A percentile compares a stretch with the other conserved stretches of the same genome.
Conservation (phyloP, 2,888 invertebrate species). For the Oscheius myriophilus region DNA sequence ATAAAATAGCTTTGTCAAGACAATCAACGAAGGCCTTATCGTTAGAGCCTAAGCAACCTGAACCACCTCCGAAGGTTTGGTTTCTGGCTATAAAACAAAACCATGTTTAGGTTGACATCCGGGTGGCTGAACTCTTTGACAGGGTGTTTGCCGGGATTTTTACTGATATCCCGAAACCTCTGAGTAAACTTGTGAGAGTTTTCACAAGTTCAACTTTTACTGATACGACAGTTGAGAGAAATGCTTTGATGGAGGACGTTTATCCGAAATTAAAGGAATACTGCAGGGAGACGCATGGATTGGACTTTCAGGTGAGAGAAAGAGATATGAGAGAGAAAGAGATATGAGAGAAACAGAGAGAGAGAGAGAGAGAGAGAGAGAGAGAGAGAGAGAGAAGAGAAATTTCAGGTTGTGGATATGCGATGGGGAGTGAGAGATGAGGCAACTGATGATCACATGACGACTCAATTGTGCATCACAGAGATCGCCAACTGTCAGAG, state of each 20-base stretch:
- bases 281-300: slow-evolving; percentile 93
- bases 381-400: background rate
- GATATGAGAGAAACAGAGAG: background rate
- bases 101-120: slow-evolving; percentile 15
- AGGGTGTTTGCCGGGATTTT: slow-evolving; percentile 88
- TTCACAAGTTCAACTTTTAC: slow-evolving; percentile 97
- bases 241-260: slow-evolving; percentile 96
- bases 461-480: slow-evolving; percentile 95
- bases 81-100: background rate
- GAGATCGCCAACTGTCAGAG: slow-evolving; percentile 97
- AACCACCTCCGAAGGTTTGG: slow-evolving; percentile 10
- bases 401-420: slow-evolving; percentile 92
- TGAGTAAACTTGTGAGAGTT: slow-evolving; percentile 96
- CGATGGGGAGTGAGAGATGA: slow-evolving; percentile 97
- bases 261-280: slow-evolving; percentile 93
- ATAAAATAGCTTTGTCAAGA: too few relatives aligned
- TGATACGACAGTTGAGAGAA: slow-evolving; percentile 95
- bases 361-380: background rate
- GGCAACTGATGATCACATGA: slow-evolving; percentile 99
- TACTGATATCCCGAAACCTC: slow-evolving; percentile 89
- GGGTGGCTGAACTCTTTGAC: slow-evolving; percentile 76
- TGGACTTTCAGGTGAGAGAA: slow-evolving; percentile 89
- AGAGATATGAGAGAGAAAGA: background rate
- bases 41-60: too few relatives aligned
- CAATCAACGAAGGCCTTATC: too few relatives aligned